Conservation (phyloP, 2,888 invertebrate species). For the Crocallis elinguaria region DNA sequence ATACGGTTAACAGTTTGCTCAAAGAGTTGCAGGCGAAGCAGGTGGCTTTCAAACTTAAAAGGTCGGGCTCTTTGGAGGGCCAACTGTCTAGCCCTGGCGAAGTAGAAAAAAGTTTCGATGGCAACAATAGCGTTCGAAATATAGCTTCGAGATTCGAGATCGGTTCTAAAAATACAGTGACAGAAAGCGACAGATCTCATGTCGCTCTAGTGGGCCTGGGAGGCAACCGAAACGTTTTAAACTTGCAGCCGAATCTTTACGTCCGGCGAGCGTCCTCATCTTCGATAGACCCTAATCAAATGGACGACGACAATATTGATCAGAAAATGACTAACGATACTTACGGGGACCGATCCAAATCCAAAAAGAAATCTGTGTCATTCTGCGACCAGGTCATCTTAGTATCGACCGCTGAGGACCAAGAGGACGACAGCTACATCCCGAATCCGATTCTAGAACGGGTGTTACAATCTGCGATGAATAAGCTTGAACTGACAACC, state of each 20-base stretch:
- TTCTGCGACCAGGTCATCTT: conserved; percentile 97
- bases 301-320: conserved; percentile 69
- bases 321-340: conserved; percentile 65
- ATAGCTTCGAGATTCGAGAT: conserved; percentile 92
- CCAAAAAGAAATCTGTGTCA: conserved; percentile 96
- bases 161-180: conserved; percentile 52
- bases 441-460: conserved; percentile 96
- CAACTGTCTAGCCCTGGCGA: conserved; percentile 66
- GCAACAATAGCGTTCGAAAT: conserved; percentile 87
- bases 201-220: conserved; percentile 74
- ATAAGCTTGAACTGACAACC: conserved; percentile 87
- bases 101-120: conserved; percentile 50
- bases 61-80: conserved; percentile 68
- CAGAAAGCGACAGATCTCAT: conserved; percentile 69
- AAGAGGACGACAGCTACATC: conserved; percentile 95
- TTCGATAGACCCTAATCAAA: conserved; percentile 74
- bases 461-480: conserved; percentile 92
- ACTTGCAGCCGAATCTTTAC: conserved; percentile 71
- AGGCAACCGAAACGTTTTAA: conserved; percentile 76
- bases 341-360: conserved; percentile 83
- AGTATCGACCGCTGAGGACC: conserved; percentile 96
- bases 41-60: conserved; percentile 52
- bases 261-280: conserved; percentile 73
- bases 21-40: conserved; percentile 88
- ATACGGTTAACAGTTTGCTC: conserved; percentile 87